Evolutionary conservation across 2,113 vertebrate species (phyloP).

Genomic region (Catharus minimus): DNA sequence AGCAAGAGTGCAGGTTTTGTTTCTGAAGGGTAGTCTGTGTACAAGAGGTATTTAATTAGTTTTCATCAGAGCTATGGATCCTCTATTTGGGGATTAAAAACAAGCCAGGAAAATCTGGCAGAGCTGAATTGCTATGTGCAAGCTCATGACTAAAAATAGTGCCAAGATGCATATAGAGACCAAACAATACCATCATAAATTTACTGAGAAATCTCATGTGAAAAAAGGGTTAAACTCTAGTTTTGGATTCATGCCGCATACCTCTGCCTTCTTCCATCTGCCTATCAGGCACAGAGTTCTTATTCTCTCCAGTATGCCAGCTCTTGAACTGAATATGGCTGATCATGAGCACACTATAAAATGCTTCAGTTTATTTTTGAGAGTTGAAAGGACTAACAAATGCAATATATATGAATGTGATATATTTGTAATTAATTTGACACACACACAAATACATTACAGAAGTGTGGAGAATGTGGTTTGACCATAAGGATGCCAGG

Average conservation of each 20-base stretch:
- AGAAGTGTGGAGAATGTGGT: background rate
- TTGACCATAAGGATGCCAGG: slow-evolving; percentile 7
- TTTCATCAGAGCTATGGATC: background rate
- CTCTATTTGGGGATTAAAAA: background rate
- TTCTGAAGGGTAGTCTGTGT: background rate
- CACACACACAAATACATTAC: background rate
- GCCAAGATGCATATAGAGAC: background rate
- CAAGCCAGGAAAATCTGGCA: background rate
- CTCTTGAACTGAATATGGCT: background rate
- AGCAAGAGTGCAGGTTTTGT: background rate
- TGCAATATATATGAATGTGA: slow-evolving; percentile 4
- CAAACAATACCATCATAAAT: background rate
- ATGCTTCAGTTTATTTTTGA: slow-evolving; percentile 46
- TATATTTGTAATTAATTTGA: slow-evolving; percentile 47
- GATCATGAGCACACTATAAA: background rate
- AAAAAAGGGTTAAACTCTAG: background rate
- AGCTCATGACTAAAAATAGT: background rate
- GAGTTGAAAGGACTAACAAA: slow-evolving; percentile 37
- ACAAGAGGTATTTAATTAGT: slow-evolving; percentile 12
- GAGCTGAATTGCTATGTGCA: background rate
- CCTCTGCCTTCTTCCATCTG: background rate
- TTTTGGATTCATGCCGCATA: background rate
- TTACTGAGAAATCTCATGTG: background rate
- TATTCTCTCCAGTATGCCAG: background rate
- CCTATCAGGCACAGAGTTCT: background rate